Evolutionary conservation across 2,797 vertebrate genomes (phyloP).

Genomic region (Ctenopoma kingsleyae): DNA sequence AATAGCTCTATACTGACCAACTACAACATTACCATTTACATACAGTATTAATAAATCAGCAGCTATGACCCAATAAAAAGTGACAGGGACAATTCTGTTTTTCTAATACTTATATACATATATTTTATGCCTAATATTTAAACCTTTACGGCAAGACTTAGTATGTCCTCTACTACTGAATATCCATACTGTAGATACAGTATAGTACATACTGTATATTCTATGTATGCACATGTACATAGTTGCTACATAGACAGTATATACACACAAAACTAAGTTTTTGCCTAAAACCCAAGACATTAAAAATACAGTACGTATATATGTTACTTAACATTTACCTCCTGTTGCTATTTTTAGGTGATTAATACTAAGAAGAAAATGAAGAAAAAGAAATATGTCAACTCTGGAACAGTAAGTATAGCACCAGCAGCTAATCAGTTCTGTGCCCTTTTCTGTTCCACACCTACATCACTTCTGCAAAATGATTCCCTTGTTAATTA

Average conservation of each 20-base stretch:
- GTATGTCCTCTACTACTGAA: no score
- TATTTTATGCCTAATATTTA: no score
- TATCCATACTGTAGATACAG: neutral
- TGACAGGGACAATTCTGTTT: no score
- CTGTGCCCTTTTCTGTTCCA: constrained; percentile 23
- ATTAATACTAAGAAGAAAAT: constrained; percentile 97
- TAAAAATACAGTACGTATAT: neutral
- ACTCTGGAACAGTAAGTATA: constrained; percentile 94
- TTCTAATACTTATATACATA: no score
- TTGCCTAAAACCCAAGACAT: neutral
- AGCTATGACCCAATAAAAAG: no score
- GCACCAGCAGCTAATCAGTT: constrained; percentile 8
- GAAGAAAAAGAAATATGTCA: constrained; percentile 98
- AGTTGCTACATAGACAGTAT: neutral
- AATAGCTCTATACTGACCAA: neutral
- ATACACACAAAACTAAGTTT: neutral
- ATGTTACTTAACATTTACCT: neutral
- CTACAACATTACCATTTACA: neutral
- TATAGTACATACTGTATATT: neutral
- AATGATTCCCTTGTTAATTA: constrained; percentile 45
- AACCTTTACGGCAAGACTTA: no score
- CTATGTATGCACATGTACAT: neutral
- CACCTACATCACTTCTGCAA: constrained; percentile 15
- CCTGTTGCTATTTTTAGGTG: constrained; percentile 82
- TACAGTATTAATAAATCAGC: no score